A percentile compares a stretch with the other conserved stretches of the same genome.
phyloP scores from a whole-genome alignment of 2,888 invertebrate genomes.

The Zootermopsis nevadensis region DNA sequence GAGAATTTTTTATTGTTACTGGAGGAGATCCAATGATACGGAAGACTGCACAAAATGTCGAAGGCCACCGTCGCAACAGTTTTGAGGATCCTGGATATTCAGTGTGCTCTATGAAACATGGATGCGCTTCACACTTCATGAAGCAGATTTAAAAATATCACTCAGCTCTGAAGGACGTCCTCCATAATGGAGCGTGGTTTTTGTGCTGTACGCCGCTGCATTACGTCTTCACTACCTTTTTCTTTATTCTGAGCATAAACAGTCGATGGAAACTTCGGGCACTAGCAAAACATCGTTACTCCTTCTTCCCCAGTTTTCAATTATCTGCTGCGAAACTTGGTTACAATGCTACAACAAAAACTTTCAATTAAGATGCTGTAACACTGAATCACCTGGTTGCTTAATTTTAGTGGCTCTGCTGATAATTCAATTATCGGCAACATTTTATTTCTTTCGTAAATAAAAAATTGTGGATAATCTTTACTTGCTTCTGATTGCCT shows the following conservation, averaged over 20 bases:
- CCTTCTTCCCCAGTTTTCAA: neutral
- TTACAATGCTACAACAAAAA: neutral
- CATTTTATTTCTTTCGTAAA: neutral
- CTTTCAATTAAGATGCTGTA: neutral
- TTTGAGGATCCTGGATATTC: slow-evolving; percentile 1
- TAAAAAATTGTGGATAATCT: too few species aligned
- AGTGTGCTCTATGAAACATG: slow-evolving; percentile 13
- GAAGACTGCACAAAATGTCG: slow-evolving; percentile 1
- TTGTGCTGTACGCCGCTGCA: neutral
- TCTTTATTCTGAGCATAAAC: neutral
- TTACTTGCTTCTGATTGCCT: too few species aligned
- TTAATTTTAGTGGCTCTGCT: neutral
- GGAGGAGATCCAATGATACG: neutral
- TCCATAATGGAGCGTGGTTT: neutral
- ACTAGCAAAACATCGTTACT: neutral
- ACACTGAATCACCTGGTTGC: neutral
- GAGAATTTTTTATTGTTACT: neutral
- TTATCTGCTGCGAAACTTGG: neutral
- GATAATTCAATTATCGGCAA: neutral
- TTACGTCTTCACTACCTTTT: neutral
- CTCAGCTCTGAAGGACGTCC: slow-evolving; percentile 13
- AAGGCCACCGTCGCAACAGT: neutral
- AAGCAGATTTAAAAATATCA: slow-evolving; percentile 5
- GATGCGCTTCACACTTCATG: slow-evolving; percentile 13
- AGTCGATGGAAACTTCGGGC: neutral